Conservation (phyloP, 1,140 invertebrate genomes). For the Coptotermes formosanus region DNA sequence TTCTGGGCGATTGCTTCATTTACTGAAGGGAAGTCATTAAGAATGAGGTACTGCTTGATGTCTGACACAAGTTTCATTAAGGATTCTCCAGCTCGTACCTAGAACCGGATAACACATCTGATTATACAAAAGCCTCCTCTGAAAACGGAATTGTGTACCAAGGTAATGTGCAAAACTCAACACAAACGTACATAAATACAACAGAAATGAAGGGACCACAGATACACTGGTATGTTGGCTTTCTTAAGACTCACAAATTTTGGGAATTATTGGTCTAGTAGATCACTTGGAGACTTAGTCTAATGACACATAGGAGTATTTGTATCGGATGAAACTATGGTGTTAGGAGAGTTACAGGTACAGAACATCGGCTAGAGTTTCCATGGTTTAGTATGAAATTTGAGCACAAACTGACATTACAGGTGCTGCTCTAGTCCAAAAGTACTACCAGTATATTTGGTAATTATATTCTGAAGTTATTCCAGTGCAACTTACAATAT, state of each 20-base stretch:
- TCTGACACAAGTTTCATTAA: constrained; percentile 95
- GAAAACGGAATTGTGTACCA: no score
- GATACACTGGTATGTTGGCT: no score
- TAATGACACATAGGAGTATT: no score
- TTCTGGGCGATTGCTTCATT: constrained; percentile 94
- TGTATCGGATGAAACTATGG: no score
- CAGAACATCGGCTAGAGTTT: background rate
- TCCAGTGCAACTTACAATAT: constrained; percentile 66
- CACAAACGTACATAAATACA: background rate
- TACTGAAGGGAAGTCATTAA: constrained; percentile 96
- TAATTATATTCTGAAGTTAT: background rate
- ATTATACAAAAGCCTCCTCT: no score
- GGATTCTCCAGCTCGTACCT: constrained; percentile 88
- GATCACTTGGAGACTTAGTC: no score
- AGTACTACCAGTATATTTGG: background rate
- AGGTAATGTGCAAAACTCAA: background rate
- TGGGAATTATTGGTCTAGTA: no score
- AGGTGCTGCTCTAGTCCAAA: background rate
- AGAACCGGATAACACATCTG: background rate
- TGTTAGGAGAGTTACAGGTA: no score
- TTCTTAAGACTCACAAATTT: no score
- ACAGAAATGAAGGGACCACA: no score
- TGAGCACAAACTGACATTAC: no score
- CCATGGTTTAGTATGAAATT: no score
- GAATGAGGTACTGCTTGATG: constrained; percentile 93